phyloP scores from a whole-genome alignment of 2,113 vertebrate species.

The Festucalex cinctus region DNA sequence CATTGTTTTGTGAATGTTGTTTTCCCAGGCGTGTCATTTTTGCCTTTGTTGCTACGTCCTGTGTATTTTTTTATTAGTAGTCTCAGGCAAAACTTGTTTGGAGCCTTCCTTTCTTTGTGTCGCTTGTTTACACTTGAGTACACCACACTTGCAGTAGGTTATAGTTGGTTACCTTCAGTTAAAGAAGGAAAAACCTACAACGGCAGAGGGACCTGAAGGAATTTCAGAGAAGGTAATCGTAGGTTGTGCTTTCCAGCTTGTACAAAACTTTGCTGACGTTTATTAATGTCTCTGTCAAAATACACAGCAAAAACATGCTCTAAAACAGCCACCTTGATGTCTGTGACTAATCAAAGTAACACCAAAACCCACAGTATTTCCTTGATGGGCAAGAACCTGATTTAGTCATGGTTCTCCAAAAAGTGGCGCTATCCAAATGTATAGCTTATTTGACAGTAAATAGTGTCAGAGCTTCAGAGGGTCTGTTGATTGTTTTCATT shows the following conservation, averaged over 20 bases:
- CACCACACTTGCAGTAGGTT: too few species aligned
- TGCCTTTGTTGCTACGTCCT: background rate
- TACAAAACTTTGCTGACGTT: too few species aligned
- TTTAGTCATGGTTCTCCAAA: too few species aligned
- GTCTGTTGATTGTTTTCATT: constrained; percentile 21
- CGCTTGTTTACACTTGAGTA: background rate
- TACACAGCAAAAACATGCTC: too few species aligned
- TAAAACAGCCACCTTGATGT: too few species aligned
- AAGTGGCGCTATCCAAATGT: background rate
- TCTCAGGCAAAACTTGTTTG: background rate
- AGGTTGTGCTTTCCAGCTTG: too few species aligned
- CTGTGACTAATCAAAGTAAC: too few species aligned
- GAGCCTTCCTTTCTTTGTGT: background rate
- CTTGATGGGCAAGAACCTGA: too few species aligned
- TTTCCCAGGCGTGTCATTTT: background rate
- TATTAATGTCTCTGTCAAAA: too few species aligned
- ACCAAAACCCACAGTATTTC: too few species aligned
- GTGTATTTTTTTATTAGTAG: background rate
- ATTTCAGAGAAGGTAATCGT: too few species aligned
- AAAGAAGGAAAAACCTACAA: background rate
- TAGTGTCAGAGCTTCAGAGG: background rate
- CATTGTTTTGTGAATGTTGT: background rate
- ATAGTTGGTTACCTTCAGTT: background rate
- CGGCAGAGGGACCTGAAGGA: too few species aligned
- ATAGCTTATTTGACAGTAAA: constrained; percentile 3